phyloP scores from a whole-genome alignment of 2,888 invertebrate genomes.

The Drosophila yooni region DNA sequence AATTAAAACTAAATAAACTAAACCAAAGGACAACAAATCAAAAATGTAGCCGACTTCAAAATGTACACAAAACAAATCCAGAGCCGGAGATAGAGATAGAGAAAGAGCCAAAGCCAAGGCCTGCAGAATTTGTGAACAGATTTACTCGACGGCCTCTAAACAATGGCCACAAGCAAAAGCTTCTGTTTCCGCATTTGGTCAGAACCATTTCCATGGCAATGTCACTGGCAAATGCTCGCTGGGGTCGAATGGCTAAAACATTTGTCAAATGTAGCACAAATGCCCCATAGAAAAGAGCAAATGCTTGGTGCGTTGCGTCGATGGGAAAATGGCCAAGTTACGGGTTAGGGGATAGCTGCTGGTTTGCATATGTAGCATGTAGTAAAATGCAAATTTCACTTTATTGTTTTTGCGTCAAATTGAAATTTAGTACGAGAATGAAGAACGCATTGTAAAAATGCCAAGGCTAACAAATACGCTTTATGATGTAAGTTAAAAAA shows the following conservation, averaged over 20 bases:
- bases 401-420: constrained; percentile 60
- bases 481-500: neutral
- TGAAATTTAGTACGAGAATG: constrained; percentile 54
- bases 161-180: constrained; percentile 53
- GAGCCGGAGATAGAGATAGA: constrained; percentile 1
- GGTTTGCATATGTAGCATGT: constrained; percentile 18
- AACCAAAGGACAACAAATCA: constrained; percentile 44
- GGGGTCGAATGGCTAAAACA: constrained; percentile 56
- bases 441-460: neutral
- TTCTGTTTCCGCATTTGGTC: constrained; percentile 58
- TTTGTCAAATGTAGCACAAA: constrained; percentile 58
- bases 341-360: neutral
- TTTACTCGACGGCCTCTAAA: constrained; percentile 38
- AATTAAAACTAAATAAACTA: constrained; percentile 68
- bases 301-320: constrained; percentile 7
- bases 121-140: constrained; percentile 39
- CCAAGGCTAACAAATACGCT: constrained; percentile 2
- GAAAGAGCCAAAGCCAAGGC: constrained; percentile 25
- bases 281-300: constrained; percentile 24
- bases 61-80: constrained; percentile 14
- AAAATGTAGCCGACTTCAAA: constrained; percentile 40
- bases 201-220: constrained; percentile 51
- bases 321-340: neutral
- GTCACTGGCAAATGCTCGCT: constrained; percentile 34
- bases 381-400: constrained; percentile 54